Evolutionary conservation across 2,797 vertebrate species (phyloP).

Genomic region (Natrix natrix): DNA sequence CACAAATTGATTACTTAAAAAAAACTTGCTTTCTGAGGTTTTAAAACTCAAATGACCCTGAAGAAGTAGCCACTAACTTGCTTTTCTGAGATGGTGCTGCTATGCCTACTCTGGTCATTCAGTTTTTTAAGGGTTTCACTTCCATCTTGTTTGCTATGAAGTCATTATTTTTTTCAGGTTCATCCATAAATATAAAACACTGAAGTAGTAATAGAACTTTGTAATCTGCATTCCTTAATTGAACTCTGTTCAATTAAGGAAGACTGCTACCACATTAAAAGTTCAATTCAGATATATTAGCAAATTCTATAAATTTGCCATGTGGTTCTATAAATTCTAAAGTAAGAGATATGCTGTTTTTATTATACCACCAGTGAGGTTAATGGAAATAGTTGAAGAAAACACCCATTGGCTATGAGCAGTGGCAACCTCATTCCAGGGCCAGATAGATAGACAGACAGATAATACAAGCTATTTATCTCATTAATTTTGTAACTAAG

Average conservation of each 20-base stretch:
- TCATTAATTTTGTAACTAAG: not conserved
- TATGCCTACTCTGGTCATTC: not conserved
- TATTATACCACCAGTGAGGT: not conserved
- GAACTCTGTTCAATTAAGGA: not conserved
- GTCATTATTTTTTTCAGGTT: not conserved
- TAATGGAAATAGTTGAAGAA: not conserved
- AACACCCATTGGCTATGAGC: not conserved
- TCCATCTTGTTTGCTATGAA: not conserved
- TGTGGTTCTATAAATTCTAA: not conserved
- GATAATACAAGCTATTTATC: not conserved
- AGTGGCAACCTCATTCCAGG: not conserved
- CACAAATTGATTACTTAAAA: not conserved
- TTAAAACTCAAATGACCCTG: not conserved
- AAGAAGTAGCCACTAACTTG: not conserved
- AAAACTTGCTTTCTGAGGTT: not conserved
- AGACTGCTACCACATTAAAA: not conserved
- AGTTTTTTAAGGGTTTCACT: not conserved
- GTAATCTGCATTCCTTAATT: not conserved
- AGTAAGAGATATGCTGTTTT: not conserved
- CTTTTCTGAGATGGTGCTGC: not conserved
- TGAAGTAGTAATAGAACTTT: not conserved
- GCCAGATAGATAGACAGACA: not conserved
- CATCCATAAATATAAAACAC: not conserved
- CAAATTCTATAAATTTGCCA: not conserved
- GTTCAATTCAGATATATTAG: not conserved